Evolutionary conservation across 2,113 vertebrate species (phyloP).

Genomic region (Amphiprion percula): DNA sequence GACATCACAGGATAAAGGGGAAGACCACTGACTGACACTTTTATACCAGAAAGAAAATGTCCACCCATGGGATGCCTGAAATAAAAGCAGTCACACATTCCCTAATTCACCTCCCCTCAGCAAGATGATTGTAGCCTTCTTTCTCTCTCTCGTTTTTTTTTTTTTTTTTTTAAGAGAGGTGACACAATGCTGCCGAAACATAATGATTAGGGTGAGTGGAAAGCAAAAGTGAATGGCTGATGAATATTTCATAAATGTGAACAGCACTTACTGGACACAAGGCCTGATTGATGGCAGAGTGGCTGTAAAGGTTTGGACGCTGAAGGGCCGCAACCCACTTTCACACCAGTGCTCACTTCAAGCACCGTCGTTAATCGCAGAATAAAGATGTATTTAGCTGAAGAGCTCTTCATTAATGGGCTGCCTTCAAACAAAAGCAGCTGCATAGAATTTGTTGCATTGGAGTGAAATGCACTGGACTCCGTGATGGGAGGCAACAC

Average conservation of each 20-base stretch:
- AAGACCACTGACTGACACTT: conserved; percentile 87
- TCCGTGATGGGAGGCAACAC: conserved; percentile 38
- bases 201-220: conserved; percentile 95
- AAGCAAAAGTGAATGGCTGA: conserved; percentile 95
- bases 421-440: conserved; percentile 90
- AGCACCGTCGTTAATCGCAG: conserved; percentile 90
- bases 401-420: conserved; percentile 95
- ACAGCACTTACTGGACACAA: conserved; percentile 95
- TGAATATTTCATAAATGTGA: conserved; percentile 99
- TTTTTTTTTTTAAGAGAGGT: conserved; percentile 57
- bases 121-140: conserved; percentile 96
- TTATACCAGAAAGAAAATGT: conserved; percentile 88
- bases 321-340: conserved; percentile 90
- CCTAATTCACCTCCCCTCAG: conserved; percentile 90
- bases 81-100: conserved; percentile 89
- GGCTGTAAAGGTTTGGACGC: conserved; percentile 93
- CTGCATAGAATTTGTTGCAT: conserved; percentile 82
- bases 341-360: conserved; percentile 87
- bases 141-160: conserved; percentile 68
- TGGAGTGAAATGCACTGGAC: conserved; percentile 82
- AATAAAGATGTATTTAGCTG: conserved; percentile 93
- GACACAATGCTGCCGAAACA: conserved; percentile 87
- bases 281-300: conserved; percentile 96
- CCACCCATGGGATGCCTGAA: conserved; percentile 87
- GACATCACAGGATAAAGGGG: conserved; percentile 64